These are phyloP conservation scores for Seriola dumerili DNA, from an alignment of 2,113 vertebrate genomes.

Conservation along the genomic window DNA sequence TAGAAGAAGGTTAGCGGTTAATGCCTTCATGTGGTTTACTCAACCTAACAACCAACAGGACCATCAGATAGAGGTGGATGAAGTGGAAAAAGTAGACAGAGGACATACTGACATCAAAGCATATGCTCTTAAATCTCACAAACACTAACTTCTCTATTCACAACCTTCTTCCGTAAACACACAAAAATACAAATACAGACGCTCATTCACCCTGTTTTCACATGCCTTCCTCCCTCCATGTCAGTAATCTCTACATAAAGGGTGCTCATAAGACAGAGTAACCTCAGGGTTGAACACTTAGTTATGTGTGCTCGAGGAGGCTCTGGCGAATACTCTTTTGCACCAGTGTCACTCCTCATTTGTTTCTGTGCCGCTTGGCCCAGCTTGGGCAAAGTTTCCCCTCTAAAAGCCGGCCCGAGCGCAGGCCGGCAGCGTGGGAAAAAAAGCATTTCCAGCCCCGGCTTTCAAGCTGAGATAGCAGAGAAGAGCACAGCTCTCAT, in stretches of 20 bases:
- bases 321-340: constrained; percentile 71
- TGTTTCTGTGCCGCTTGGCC: constrained; percentile 77
- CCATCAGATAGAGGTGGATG: constrained; percentile 10
- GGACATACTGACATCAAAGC: constrained; percentile 24
- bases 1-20: constrained; percentile 21
- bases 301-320: constrained; percentile 74
- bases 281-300: constrained; percentile 75
- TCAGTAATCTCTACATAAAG: constrained; percentile 56
- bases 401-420: constrained; percentile 61
- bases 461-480: constrained; percentile 66
- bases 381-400: constrained; percentile 74
- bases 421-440: constrained; percentile 76
- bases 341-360: constrained; percentile 83
- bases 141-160: constrained; percentile 54
- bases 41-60: constrained; percentile 6
- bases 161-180: constrained; percentile 41
- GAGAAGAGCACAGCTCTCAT: constrained; percentile 58
- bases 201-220: constrained; percentile 56
- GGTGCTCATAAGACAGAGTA: constrained; percentile 59
- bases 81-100: constrained; percentile 23
- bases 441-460: constrained; percentile 63
- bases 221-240: constrained; percentile 37
- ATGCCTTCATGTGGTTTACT: constrained; percentile 9
- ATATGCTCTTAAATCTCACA: constrained; percentile 42
- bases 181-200: constrained; percentile 53